Evolutionary conservation across 1,140 invertebrate genomes (phyloP).

Genomic region (Acromyrmex echinatior): DNA sequence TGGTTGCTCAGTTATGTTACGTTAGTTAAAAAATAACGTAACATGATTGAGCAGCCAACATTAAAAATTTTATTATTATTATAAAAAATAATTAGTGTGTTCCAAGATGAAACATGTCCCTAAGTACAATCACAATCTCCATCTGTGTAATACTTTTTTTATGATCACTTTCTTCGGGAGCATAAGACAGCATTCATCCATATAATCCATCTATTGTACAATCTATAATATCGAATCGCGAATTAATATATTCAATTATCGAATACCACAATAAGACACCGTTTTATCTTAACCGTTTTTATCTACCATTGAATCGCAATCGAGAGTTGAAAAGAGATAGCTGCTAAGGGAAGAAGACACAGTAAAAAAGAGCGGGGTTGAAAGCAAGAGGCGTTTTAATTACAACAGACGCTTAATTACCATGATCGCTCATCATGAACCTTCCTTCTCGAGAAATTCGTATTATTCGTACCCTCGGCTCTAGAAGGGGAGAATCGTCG

Average conservation of each 20-base stretch:
- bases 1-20: no score
- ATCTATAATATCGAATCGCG: background rate
- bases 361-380: conserved; percentile 21
- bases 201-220: background rate
- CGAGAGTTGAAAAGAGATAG: conserved; percentile 34
- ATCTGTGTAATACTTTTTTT: background rate
- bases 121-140: background rate
- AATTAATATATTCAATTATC: conserved; percentile 12
- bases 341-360: conserved; percentile 17
- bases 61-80: no score
- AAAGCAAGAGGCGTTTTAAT: conserved; percentile 75
- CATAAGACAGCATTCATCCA: background rate
- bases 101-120: no score
- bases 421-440: conserved; percentile 67
- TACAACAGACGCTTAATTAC: conserved; percentile 78
- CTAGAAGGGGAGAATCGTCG: conserved; percentile 22
- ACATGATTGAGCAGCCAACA: no score
- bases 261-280: background rate
- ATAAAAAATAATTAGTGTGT: no score
- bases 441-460: conserved; percentile 51
- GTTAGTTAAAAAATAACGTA: no score
- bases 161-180: background rate
- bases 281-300: background rate
- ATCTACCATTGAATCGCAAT: conserved; percentile 3
- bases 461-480: conserved; percentile 60